Evolutionary conservation across 2,113 vertebrate species (phyloP).

Genomic region (Microtus ochrogaster): DNA sequence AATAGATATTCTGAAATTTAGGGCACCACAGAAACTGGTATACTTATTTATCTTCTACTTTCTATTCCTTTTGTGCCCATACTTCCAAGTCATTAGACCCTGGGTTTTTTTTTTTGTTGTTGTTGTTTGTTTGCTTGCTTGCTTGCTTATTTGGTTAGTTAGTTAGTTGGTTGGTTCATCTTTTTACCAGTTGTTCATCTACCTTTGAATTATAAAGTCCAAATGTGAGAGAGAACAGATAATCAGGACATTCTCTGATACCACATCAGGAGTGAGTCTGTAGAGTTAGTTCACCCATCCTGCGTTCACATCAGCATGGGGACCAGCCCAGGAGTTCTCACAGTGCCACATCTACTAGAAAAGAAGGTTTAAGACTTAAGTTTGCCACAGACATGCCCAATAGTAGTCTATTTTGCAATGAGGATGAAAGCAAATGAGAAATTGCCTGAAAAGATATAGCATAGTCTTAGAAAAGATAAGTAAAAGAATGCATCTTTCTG

Average conservation of each 20-base stretch:
- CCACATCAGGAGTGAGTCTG: accelerated
- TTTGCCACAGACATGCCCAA: neutral
- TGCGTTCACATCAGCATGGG: neutral
- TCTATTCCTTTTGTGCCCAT: neutral
- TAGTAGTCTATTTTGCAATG: neutral
- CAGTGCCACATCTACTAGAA: neutral
- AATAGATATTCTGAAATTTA: neutral
- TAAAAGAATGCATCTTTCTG: neutral
- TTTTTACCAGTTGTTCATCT: neutral
- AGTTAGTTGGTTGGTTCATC: neutral
- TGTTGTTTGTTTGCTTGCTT: no score
- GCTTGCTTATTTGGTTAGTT: no score
- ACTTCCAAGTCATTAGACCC: neutral
- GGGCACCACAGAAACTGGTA: neutral
- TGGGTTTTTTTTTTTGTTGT: neutral
- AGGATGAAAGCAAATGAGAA: neutral
- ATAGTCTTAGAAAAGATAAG: neutral
- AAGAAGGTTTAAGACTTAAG: neutral
- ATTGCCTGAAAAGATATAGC: neutral
- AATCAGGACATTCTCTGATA: neutral
- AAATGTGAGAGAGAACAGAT: neutral
- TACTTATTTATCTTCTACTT: neutral
- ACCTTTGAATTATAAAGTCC: neutral
- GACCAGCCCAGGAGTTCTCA: accelerated
- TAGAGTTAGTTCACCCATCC: neutral